Conservation (phyloP, 2,797 vertebrate species). For the Gallinago nigripennis region DNA sequence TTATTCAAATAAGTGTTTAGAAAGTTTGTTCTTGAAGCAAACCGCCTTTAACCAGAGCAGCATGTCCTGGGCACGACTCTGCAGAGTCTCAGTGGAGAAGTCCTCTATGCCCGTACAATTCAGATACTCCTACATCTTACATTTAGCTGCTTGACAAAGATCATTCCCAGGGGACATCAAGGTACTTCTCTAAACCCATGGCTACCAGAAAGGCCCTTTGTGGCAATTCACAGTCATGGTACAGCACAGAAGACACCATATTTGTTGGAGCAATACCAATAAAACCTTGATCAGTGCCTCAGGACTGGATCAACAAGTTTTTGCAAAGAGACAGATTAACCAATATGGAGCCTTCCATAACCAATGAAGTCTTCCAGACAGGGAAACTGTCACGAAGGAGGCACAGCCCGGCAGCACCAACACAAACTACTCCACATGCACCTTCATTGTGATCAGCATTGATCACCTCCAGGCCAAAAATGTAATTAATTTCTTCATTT, state of each 20-base stretch:
- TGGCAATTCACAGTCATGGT: accelerated
- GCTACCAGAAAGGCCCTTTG: background rate
- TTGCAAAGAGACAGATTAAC: background rate
- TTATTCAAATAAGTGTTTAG: background rate
- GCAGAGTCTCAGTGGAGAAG: background rate
- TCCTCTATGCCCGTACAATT: background rate
- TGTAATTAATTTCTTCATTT: background rate
- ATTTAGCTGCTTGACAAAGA: background rate
- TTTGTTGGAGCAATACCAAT: background rate
- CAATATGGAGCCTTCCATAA: accelerated
- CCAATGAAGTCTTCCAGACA: background rate
- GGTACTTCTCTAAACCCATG: background rate
- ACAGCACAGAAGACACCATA: background rate
- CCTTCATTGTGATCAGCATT: background rate
- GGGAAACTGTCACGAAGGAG: background rate
- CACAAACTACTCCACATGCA: background rate
- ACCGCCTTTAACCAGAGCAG: background rate
- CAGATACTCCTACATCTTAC: background rate
- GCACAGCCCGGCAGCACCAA: background rate
- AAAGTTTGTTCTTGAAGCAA: background rate
- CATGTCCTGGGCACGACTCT: background rate
- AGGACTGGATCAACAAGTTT: background rate
- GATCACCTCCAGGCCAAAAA: background rate
- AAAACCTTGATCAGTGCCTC: background rate
- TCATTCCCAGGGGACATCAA: background rate